Evolutionary conservation across 1,140 invertebrate genomes (phyloP), one percentile per base, ranked within the genome.

Genomic region (Pachypeltis micranthus): DNA sequence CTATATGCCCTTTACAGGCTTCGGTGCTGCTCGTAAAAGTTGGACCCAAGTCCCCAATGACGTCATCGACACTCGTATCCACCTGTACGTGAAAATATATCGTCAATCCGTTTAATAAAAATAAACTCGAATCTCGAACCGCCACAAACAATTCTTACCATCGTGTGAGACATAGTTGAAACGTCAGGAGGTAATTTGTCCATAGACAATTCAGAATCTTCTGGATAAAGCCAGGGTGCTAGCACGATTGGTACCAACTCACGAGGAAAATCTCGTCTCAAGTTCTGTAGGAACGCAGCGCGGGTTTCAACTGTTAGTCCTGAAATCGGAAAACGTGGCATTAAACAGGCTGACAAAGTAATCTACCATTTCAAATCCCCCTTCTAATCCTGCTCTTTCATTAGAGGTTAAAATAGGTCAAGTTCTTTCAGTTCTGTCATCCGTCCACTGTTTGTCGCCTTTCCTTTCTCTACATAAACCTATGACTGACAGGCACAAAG

Each of bases 1-100:
- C 75, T 67, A 97, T 77, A 67, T 87, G 84, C 68, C 82, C 85
- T 67, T 91, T 84, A 72, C 93, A 96, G 78, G 94, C 91, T 76
- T 96, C 93, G 55, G 92, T 78, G 44, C 82, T 88, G 59, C 80
- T 79, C 61, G 91, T 96, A 73, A 95, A 94, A 63, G 83, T 79
- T 74, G 91, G 94, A 39, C 93, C 91, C 68, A 93, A 82, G 77
- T 97, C 93, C 72, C 87, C 82, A 68, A 96, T 85, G 69, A 96
- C 79, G 70, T 96, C 88, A 62, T 86, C 83, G 68, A 89, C 74
- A 64, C 86, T 83, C 72, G 80, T 84, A 62, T 86, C 85, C 76
- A 85, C 82, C 68, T 70, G 57, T 51, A 65, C 68, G 31, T 65
- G 64, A 64, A 27, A 61, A 67, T n/a, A n/a, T n/a, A n/a, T n/a